Base-by-base conservation (phyloP, 2,888 invertebrate genomes). In the Thyatira batis region DNA sequence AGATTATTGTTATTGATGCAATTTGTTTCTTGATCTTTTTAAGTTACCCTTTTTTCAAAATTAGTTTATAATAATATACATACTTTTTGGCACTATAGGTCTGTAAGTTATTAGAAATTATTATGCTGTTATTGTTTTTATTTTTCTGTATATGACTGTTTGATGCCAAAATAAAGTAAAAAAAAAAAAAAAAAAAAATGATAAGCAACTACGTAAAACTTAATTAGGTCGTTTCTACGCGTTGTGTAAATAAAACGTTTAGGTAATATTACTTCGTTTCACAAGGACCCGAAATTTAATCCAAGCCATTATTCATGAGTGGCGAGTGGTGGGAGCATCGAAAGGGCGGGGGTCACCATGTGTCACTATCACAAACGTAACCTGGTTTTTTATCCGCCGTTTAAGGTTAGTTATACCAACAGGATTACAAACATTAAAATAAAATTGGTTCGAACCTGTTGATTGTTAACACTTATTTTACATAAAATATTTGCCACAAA, bases 231-330 rank as follows among this genome's bases (percentile, higher is more conserved):
- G 63, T 58, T 68, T 64, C 63, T 65, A 60, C 57, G 50, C 59
- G 46, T 56, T 58, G 53, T 51, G 50, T 54, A 54, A 51, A 60
- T 54, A 57, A 61, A 63, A 57, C 57, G 27, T 56, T 52, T 57
- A 51, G 57, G 54, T 10, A 30, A n/a, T 66, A 63, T 70, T 64
- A 65, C 66, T 64, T 61, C 61, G 63, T 61, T 58, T 61, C 65
- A 57, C 59, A 60, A 65, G 68, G 68, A 69, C 70, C 70, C 60
- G 63, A 61, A 70, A 75, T 76, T 76, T 77, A 77, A 78, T 78
- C 77, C 69, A 61, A 65, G 61, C 58, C 66, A 76, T 76, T 70
- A 71, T 73, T 76, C 73, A 75, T 67, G 67, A 61, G 71, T 55
- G 64, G 65, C 50, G 63, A 64, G 64, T 61, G 66, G 60, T 50